Evolutionary conservation across 2,113 vertebrate genomes (phyloP), one percentile per base, ranked within the genome.

Genomic region (Grus americana): DNA sequence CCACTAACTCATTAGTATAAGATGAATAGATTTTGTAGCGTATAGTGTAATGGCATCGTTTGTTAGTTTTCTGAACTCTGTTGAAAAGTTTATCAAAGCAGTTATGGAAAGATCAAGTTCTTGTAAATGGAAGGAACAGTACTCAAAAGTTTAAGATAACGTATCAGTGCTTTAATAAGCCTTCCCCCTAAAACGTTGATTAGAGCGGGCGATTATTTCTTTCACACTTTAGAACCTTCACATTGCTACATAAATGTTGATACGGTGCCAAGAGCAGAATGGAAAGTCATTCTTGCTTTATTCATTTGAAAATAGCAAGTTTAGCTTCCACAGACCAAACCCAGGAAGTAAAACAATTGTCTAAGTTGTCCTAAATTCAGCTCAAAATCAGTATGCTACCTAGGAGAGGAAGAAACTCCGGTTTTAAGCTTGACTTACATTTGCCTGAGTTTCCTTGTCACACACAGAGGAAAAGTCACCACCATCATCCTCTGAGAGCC

Each of bases 51-150:
- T 88, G 92, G 92, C 87, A 94, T 94, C 67, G 18, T 97, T 95
- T 95, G 88, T 94, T 96, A 95, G 79, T 44, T 79, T 70, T 93
- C 36, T 78, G 86, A 92, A 84, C 80, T 83, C 74, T 75, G 96
- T 73, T 97, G 95, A 97, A 96, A 97, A 96, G 95, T 97, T 96
- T 96, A 97, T 97, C 96, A 2, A 82, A 82, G 88, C 86, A 79
- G 73, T 88, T 76, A 92, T 70, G 62, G 84, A 76, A 93, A 96
- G 93, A 93, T 96, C 92, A 96, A 75, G 73, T 94, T 90, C 88
- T 84, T 89, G 90, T 85, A 95, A 96, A 96, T 93, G 90, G 54
- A 95, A 87, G 68, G 86, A 93, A 79, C 14, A 52, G 75, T 65
- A 93, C 83, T 86, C 91, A 61, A 23, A 92, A 89, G 81, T 84